These are phyloP conservation scores for Falco concolor DNA, from an alignment of 2,797 vertebrate genomes.

Conservation along the genomic window DNA sequence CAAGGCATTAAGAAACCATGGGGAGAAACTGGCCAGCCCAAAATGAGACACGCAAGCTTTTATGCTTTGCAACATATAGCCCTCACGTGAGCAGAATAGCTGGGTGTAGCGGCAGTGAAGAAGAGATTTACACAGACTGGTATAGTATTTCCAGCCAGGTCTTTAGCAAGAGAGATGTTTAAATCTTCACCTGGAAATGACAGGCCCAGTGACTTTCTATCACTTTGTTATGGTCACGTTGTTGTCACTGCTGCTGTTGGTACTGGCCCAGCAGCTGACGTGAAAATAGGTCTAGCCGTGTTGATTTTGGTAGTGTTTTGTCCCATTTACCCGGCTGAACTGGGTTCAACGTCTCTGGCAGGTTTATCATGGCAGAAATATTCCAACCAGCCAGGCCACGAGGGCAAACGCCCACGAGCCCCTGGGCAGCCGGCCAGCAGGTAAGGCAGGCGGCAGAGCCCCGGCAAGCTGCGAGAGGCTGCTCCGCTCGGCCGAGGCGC, in stretches of 20 bases:
- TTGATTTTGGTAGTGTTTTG: neutral
- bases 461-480: neutral
- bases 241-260: neutral
- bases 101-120: neutral
- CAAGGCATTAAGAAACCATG: neutral
- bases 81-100: neutral
- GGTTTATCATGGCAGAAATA: neutral
- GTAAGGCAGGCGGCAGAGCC: neutral
- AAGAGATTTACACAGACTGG: neutral
- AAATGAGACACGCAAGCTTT: neutral
- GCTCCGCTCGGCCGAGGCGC: neutral
- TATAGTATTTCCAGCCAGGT: neutral
- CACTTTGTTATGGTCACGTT: neutral
- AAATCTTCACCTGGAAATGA: neutral
- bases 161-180: neutral
- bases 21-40: neutral
- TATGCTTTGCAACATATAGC: neutral
- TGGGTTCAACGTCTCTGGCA: neutral
- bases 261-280: neutral
- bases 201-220: neutral
- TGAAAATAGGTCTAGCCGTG: neutral
- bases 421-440: neutral
- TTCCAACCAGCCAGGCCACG: neutral
- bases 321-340: neutral
- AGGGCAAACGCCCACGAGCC: neutral